A percentile compares a stretch with the other conserved stretches of the same genome.
Conservation (phyloP, 2,888 invertebrate species). For the Drosophila helvetica region DNA sequence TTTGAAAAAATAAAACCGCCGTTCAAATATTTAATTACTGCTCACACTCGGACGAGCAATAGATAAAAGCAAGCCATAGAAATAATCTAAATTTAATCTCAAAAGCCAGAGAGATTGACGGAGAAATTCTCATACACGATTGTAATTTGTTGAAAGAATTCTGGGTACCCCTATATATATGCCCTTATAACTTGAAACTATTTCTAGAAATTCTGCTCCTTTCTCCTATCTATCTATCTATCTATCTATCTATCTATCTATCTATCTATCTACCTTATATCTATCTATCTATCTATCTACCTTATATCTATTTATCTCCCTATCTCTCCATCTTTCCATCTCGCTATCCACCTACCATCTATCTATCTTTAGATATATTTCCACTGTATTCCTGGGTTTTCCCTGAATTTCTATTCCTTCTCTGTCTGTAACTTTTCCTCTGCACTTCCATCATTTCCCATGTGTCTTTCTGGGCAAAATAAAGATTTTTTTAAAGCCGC, state of each 20-base stretch:
- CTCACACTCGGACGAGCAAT: neutral
- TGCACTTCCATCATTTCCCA: neutral
- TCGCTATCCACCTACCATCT: neutral
- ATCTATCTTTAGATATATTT: neutral
- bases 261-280: conserved; percentile 4
- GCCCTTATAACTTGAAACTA: conserved; percentile 27
- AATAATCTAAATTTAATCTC: conserved; percentile 7
- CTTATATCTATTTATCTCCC: conserved; percentile 1
- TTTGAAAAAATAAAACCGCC: no score
- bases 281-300: neutral
- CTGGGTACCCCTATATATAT: neutral
- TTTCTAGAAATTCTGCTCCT: conserved; percentile 5
- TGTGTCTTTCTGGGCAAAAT: conserved; percentile 6
- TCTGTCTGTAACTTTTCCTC: neutral
- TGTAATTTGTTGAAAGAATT: neutral
- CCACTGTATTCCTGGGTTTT: neutral
- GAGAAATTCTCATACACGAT: conserved; percentile 1
- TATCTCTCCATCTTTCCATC: neutral
- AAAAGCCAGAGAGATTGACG: neutral
- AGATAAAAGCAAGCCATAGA: neutral
- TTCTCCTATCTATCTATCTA: conserved; percentile 12
- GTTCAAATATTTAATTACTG: no score
- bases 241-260: neutral
- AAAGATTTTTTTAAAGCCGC: conserved; percentile 71
- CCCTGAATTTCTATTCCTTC: neutral